These are phyloP conservation scores for Mimas tiliae DNA, from an alignment of 2,888 invertebrate species.

Conservation along the genomic window DNA sequence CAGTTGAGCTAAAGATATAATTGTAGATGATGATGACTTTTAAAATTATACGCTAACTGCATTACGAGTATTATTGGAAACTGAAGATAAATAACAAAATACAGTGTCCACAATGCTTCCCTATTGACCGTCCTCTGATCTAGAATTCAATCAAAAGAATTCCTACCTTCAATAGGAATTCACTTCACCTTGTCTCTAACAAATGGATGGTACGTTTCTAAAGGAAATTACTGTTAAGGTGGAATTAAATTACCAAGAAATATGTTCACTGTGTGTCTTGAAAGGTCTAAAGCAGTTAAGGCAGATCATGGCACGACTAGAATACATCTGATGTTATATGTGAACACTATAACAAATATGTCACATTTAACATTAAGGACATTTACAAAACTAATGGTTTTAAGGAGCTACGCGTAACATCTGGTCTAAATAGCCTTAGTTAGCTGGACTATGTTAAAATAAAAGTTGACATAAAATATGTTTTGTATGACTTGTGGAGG, in stretches of 20 bases:
- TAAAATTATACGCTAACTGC: no score
- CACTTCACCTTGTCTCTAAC: constrained; percentile 17
- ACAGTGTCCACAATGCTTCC: not conserved
- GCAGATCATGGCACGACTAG: not conserved
- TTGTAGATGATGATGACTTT: no score
- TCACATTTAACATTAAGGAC: constrained; percentile 1
- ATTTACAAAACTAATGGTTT: not conserved
- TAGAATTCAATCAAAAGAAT: constrained; percentile 15
- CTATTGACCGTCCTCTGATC: constrained; percentile 4
- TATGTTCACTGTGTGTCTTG: not conserved
- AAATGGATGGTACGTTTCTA: constrained; percentile 30
- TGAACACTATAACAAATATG: not conserved
- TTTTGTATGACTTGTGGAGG: no score
- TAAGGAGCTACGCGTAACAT: not conserved
- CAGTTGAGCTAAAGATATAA: no score
- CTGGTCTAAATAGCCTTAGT: not conserved
- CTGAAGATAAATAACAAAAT: not conserved
- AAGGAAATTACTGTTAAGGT: constrained; percentile 24
- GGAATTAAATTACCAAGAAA: constrained; percentile 29
- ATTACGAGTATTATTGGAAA: not conserved
- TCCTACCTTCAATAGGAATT: constrained; percentile 14
- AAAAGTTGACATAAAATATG: no score
- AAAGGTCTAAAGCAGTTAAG: not conserved
- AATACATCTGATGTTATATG: not conserved
- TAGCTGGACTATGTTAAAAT: not conserved